Base-by-base conservation (phyloP, 2,113 vertebrate species). In the Colistium nudipinnis region DNA sequence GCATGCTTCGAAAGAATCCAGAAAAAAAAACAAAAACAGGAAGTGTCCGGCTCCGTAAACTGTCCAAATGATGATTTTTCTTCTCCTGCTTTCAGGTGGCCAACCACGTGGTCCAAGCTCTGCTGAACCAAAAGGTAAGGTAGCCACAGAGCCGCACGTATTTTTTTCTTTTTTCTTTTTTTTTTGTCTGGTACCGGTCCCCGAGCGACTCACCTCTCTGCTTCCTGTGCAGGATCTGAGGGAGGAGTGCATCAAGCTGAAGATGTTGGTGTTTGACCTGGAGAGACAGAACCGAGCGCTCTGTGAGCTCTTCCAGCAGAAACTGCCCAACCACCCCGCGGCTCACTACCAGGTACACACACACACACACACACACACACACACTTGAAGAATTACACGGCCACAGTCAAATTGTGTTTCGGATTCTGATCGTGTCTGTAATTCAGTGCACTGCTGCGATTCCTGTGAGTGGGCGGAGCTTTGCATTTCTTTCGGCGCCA, bases 181-280 rank as follows among this genome's bases (percentile, higher is more conserved):
- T n/a, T n/a, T n/a, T n/a, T n/a, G n/a, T n/a, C n/a, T n/a, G n/a
- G n/a, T n/a, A n/a, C n/a, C n/a, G n/a, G n/a, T n/a, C n/a, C n/a
- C n/a, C n/a, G n/a, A n/a, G n/a, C n/a, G n/a, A n/a, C 36, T 38
- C 36, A 38, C 13, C n/a, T 1, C 24, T 1, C 19, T 44, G 41
- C 11, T 3, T 6, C 0, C 2, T 35, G 33, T 24, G 1, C 90
- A 98, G 97, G 97, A 99, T 89, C 93, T 99, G 48, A 91, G 97
- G 1, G 97, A 99, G 83, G 97, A 98, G 82, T 98, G 97, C 90
- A 96, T 99, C 89, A 98, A 97, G 85, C 93, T 99, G 86, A 97
- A 98, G 89, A 98, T 95, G 87, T 82, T 96, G 20, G 97, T 99
- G 55, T 98, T 96, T 14, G 97, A 99, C 88, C 92, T 99, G 88